Percentiles rank a stretch among this genome's conserved stretches.
These are phyloP conservation scores for Barypeithes pellucidus DNA, from an alignment of 2,888 invertebrate species.

Conservation along the genomic window DNA sequence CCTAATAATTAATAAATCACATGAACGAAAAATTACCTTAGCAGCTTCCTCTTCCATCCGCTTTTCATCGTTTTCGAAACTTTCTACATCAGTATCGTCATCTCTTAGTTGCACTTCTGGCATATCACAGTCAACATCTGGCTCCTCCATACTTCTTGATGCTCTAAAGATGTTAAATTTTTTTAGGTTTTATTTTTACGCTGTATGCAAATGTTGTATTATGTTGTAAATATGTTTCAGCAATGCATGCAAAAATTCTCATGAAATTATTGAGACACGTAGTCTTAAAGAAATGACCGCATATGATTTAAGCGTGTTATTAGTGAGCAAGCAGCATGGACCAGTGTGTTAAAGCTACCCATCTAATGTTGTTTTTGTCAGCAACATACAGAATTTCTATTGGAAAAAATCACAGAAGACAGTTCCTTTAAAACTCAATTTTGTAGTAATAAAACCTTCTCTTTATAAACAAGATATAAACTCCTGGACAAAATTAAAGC, in stretches of 20 bases:
- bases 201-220: neutral
- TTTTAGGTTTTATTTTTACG: neutral
- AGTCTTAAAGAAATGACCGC: slow-evolving; percentile 6
- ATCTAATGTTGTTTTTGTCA: slow-evolving; percentile 45
- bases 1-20: too few species aligned
- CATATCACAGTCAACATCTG: slow-evolving; percentile 69
- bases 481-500: too few species aligned
- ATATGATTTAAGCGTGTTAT: slow-evolving; percentile 58
- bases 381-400: slow-evolving; percentile 49
- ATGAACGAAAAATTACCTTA: slow-evolving; percentile 61
- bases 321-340: slow-evolving; percentile 71
- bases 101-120: slow-evolving; percentile 64
- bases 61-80: slow-evolving; percentile 74
- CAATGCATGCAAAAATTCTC: slow-evolving; percentile 15
- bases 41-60: slow-evolving; percentile 72
- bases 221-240: slow-evolving; percentile 12
- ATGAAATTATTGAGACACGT: neutral
- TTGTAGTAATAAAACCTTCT: neutral
- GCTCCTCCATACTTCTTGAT: slow-evolving; percentile 62
- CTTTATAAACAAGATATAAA: too few species aligned
- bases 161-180: slow-evolving; percentile 54
- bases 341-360: slow-evolving; percentile 62
- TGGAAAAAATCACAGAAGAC: too few species aligned
- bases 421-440: too few species aligned
- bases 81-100: slow-evolving; percentile 71